Conservation (phyloP, 2,113 vertebrate species). For the Pitta sordida region DNA sequence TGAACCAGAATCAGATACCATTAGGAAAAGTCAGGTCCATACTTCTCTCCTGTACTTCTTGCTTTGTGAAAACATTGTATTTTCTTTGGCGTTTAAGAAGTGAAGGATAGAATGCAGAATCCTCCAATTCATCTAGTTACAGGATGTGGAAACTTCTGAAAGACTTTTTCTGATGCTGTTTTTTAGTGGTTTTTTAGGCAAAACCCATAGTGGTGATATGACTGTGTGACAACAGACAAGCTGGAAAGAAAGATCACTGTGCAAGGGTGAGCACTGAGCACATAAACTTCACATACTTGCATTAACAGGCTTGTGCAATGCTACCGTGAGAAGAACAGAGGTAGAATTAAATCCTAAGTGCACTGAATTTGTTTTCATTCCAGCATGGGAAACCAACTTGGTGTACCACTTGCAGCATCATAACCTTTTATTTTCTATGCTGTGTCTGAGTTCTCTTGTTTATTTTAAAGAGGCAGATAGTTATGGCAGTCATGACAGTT, state of each 20-base stretch:
- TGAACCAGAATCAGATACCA: neutral
- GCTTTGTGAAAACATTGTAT: neutral
- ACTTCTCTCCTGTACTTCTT: neutral
- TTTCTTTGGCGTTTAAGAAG: neutral
- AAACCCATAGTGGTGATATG: neutral
- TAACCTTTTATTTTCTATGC: neutral
- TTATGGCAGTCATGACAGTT: neutral
- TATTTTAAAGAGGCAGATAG: neutral
- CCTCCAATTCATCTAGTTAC: neutral
- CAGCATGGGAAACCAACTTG: neutral
- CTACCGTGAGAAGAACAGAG: neutral
- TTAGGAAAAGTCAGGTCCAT: neutral
- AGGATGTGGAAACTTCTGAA: neutral
- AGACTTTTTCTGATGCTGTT: neutral
- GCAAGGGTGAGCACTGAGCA: neutral
- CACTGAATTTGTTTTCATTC: neutral
- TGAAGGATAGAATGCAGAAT: neutral
- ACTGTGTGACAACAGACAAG: neutral
- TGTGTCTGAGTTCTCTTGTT: neutral
- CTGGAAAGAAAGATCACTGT: neutral
- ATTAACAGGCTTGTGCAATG: rapidly evolving
- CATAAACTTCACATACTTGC: neutral
- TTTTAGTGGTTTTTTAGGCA: neutral
- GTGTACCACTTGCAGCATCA: neutral
- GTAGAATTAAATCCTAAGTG: neutral